phyloP scores from a whole-genome alignment of 2,888 invertebrate genomes.

The Microplitis manilae region DNA sequence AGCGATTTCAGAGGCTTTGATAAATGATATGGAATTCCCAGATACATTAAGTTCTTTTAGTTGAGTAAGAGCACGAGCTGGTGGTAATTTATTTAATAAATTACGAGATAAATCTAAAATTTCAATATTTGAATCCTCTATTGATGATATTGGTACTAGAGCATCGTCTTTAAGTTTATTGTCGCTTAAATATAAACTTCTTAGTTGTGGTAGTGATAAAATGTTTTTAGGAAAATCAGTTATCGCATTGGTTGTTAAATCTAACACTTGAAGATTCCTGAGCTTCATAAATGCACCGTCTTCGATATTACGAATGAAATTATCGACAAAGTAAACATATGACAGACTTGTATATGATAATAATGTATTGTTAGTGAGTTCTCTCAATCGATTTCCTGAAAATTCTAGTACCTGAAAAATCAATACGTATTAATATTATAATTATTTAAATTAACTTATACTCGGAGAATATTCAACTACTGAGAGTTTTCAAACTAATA shows the following conservation, averaged over 20 bases:
- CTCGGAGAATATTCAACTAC: not conserved
- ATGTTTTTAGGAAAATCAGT: constrained; percentile 73
- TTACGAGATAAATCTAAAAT: constrained; percentile 77
- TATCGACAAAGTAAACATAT: constrained; percentile 76
- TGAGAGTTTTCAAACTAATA: not conserved
- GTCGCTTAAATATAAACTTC: constrained; percentile 76
- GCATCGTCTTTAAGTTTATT: constrained; percentile 73
- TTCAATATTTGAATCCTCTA: constrained; percentile 74
- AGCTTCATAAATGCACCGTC: constrained; percentile 74
- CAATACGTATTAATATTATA: not conserved
- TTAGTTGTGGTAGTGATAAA: constrained; percentile 76
- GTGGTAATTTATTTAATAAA: constrained; percentile 75
- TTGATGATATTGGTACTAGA: constrained; percentile 59
- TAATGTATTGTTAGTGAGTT: constrained; percentile 73
- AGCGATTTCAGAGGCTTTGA: constrained; percentile 75
- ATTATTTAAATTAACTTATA: not conserved
- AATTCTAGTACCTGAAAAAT: constrained; percentile 75
- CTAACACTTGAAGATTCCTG: constrained; percentile 74
- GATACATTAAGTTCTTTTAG: constrained; percentile 78
- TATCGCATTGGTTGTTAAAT: constrained; percentile 75
- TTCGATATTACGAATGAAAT: constrained; percentile 75
- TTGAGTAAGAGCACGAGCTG: constrained; percentile 76
- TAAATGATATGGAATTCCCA: constrained; percentile 73
- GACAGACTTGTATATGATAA: constrained; percentile 73
- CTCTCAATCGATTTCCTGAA: constrained; percentile 75